These are phyloP conservation scores for Leptatherina wallacei DNA, from an alignment of 2,797 vertebrate genomes.

Conservation along the genomic window DNA sequence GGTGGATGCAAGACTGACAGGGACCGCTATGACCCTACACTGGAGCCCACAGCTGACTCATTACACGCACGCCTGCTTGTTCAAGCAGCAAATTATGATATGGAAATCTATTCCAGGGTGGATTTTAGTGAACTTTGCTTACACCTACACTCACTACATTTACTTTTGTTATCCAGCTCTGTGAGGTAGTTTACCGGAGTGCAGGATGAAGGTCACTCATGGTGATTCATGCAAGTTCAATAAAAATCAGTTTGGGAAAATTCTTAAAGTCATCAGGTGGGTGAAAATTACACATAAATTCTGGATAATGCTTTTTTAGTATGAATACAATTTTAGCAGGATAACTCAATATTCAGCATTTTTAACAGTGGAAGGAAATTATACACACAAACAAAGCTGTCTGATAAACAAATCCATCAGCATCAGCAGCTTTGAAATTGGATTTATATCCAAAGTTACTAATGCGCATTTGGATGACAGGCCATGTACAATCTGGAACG, in stretches of 20 bases:
- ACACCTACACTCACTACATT: neutral
- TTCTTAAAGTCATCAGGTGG: too few species aligned
- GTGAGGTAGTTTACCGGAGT: neutral
- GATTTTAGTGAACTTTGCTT: conserved; percentile 2
- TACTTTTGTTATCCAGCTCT: conserved; percentile 1
- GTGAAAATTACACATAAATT: conserved; percentile 21
- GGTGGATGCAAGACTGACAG: neutral
- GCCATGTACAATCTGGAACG: conserved; percentile 58
- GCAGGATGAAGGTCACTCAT: conserved; percentile 1
- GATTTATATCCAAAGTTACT: conserved; percentile 67
- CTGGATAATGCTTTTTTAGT: conserved; percentile 22
- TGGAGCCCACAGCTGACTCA: neutral
- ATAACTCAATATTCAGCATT: conserved; percentile 40
- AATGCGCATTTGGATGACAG: conserved; percentile 64
- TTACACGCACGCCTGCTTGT: neutral
- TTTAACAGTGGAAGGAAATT: conserved; percentile 48
- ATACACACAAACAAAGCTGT: conserved; percentile 57
- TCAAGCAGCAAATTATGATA: neutral
- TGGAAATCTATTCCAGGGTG: neutral
- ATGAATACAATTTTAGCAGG: conserved; percentile 22
- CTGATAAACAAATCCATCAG: conserved; percentile 58
- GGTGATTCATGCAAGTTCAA: conserved; percentile 1
- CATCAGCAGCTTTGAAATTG: conserved; percentile 75
- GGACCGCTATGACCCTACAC: neutral
- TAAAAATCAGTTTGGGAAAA: neutral